Base-by-base conservation (phyloP, 2,797 vertebrate species). In the Poecilia picta region DNA sequence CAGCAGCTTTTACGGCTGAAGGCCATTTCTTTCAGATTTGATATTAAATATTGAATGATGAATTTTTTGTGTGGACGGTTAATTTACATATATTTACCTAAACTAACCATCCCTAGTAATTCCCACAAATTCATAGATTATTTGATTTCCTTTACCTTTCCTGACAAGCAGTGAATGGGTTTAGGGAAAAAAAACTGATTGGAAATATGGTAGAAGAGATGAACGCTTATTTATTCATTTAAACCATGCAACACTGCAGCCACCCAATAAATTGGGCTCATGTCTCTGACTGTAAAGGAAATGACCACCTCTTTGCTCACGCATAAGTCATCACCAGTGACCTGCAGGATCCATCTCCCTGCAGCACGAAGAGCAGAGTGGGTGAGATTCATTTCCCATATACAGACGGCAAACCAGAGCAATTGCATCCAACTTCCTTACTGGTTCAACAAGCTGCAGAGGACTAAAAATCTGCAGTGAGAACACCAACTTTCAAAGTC, bases 361-460 rank as follows among this genome's bases (percentile, higher is more conserved):
- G 49, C 20, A 28, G 47, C 39, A 55, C 25, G 2, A 45, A 41
- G 78, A 23, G 33, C 28, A 33, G 18, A 41, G 59, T 15, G 18
- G 28, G 13, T 33, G 20, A 55, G 51, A 31, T 47, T n/a, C 51
- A 8, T 43, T 59, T 72, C 15, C 12, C 45, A 51, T 8, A 43
- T 0, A 46, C 5, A 8, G 41, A 76, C 18, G 25, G 0, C 5
- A 28, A 74, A 33, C 43, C 41, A 71, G 23, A 71, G 33, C 28
- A 45, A n/a, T 0, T 45, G 1, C 6, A 46, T 76, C 74, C 45
- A 5, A 46, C 47, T 16, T 75, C 66, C 62, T 49, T 47, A 53
- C 59, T 79, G 64, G 49, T 75, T 47, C 41, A 55, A 73, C 20
- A 68, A 43, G 41, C 57, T 49, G 64, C 36, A 68, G 39, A 68